phyloP scores from a whole-genome alignment of 2,888 invertebrate genomes.

The Hedychridium roseum region DNA sequence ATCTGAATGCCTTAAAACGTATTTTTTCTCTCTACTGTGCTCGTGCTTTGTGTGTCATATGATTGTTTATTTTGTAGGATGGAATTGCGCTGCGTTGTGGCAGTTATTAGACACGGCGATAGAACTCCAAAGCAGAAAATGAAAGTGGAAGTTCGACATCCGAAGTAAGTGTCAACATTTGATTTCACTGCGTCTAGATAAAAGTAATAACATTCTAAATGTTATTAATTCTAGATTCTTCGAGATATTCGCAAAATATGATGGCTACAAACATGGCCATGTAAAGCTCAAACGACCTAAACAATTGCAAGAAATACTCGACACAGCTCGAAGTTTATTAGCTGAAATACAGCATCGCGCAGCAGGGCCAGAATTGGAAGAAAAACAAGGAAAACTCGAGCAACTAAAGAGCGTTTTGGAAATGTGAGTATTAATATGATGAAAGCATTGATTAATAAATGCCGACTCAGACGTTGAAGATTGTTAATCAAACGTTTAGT shows the following conservation, averaged over 20 bases:
- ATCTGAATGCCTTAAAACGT: no score
- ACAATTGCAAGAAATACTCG: conserved; percentile 96
- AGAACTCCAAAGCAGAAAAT: conserved; percentile 99
- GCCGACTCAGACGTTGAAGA: no score
- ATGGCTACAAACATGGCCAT: conserved; percentile 93
- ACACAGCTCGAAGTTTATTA: conserved; percentile 90
- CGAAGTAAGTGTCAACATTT: conserved; percentile 80
- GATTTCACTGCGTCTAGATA: no score
- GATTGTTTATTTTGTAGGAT: no score
- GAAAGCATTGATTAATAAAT: no score
- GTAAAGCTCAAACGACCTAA: conserved; percentile 97
- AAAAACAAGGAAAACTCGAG: conserved; percentile 95
- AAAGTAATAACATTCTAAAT: no score
- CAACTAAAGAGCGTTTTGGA: conserved; percentile 98
- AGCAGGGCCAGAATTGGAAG: conserved; percentile 92
- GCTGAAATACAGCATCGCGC: conserved; percentile 88
- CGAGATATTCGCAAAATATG: conserved; percentile 97
- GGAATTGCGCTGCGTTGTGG: conserved; percentile 93
- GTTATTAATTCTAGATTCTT: no score
- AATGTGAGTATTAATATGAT: conserved; percentile 79
- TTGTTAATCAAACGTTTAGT: no score
- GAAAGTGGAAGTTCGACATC: conserved; percentile 98
- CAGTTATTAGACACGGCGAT: conserved; percentile 97
- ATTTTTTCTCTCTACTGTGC: no score
- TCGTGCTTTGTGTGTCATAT: no score